Evolutionary conservation across 2,113 vertebrate species (phyloP).

Genomic region (Rhinopomastus cyanomelas): DNA sequence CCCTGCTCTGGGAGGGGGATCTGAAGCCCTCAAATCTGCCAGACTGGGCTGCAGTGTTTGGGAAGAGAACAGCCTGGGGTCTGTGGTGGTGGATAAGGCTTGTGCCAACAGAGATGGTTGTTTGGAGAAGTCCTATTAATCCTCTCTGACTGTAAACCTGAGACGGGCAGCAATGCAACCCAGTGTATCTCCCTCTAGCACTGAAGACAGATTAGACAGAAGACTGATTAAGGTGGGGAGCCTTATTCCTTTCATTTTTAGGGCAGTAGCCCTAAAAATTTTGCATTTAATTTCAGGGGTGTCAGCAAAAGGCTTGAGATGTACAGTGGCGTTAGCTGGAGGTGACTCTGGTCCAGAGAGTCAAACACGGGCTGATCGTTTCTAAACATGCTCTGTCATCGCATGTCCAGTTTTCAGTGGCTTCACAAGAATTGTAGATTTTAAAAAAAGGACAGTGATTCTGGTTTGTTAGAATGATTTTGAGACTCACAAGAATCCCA

Average conservation of each 20-base stretch:
- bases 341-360: neutral
- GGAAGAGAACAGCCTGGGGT: neutral
- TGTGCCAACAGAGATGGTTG: neutral
- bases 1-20: neutral
- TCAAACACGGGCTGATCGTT: neutral
- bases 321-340: neutral
- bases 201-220: neutral
- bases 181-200: neutral
- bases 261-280: neutral
- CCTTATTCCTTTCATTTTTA: neutral
- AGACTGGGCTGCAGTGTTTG: accelerated
- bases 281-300: neutral
- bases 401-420: neutral
- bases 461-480: neutral
- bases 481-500: neutral
- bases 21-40: accelerated
- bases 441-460: neutral
- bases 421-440: neutral
- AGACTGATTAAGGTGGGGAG: neutral
- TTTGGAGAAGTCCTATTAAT: neutral
- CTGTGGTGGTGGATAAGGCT: neutral
- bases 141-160: neutral
- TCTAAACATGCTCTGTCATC: neutral
- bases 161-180: neutral
- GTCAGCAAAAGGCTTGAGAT: neutral